Conservation (phyloP, 1,140 invertebrate species). For the Brachionus angularis region DNA sequence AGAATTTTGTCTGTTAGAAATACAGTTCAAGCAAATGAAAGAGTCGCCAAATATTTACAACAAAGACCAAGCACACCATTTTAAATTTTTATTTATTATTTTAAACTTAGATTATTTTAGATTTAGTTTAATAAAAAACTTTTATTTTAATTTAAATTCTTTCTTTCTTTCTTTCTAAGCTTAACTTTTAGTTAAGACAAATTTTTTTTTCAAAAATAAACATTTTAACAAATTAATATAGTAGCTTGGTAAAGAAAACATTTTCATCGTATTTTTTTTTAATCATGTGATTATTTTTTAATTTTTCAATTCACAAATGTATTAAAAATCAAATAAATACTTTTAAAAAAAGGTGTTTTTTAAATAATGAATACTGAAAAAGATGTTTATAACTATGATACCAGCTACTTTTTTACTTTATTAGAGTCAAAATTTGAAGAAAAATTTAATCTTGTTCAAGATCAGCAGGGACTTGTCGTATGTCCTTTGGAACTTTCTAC, state of each 20-base stretch:
- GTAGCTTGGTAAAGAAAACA: too few species aligned
- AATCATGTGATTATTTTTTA: too few species aligned
- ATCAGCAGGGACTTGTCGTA: slow-evolving; percentile 3
- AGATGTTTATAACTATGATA: slow-evolving; percentile 34
- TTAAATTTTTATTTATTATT: neutral
- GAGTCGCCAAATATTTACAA: slow-evolving; percentile 6
- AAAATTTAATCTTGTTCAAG: slow-evolving; percentile 11
- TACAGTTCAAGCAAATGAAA: slow-evolving; percentile 36
- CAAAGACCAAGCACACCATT: slow-evolving; percentile 15
- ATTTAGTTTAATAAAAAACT: neutral
- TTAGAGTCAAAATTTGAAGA: slow-evolving; percentile 26
- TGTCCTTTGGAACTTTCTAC: slow-evolving; percentile 6
- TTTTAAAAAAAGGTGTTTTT: too few species aligned
- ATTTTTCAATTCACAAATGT: too few species aligned
- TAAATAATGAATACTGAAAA: slow-evolving; percentile 14
- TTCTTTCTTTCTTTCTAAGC: too few species aligned
- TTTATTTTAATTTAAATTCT: too few species aligned
- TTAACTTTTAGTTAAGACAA: too few species aligned
- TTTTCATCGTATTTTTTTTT: too few species aligned
- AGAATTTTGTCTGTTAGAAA: slow-evolving; percentile 2
- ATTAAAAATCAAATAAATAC: too few species aligned
- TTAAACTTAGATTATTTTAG: too few species aligned
- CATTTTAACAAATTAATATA: too few species aligned
- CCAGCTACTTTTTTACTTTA: slow-evolving; percentile 11
- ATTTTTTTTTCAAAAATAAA: too few species aligned